Conservation (phyloP, 2,797 vertebrate species). For the Parotocinclus haroldoi region DNA sequence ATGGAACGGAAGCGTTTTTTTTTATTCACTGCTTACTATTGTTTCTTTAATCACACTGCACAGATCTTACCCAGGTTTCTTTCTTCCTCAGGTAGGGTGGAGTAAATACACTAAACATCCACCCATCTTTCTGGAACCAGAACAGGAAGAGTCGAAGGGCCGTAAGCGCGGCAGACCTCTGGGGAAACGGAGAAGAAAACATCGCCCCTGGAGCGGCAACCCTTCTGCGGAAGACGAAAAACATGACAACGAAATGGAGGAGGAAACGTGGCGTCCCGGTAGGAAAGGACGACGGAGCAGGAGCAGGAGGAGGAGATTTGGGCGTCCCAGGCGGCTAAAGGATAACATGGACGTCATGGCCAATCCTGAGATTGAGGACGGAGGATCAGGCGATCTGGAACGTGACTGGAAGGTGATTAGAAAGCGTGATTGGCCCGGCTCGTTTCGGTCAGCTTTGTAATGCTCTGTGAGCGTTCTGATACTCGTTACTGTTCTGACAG, state of each 20-base stretch:
- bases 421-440: no score
- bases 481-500: background rate
- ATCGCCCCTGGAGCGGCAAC: background rate
- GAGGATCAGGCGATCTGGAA: constrained; percentile 5
- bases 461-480: no score
- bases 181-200: background rate
- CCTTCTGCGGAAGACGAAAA: background rate
- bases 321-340: constrained; percentile 17
- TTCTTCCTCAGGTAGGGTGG: background rate
- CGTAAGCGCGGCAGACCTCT: background rate
- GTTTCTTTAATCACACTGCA: no score
- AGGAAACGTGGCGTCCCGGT: background rate
- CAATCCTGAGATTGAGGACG: constrained; percentile 19
- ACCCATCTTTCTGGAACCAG: background rate
- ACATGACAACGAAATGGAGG: background rate
- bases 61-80: background rate
- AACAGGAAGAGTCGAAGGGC: background rate
- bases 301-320: constrained; percentile 5
- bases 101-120: background rate
- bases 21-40: no score
- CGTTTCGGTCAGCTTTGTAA: no score
- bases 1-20: no score
- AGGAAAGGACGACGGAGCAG: constrained; percentile 4
- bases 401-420: constrained; percentile 32
- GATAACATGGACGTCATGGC: constrained; percentile 15